These are phyloP conservation scores for Tor tambroides DNA, from an alignment of 2,113 vertebrate species.

Conservation along the genomic window DNA sequence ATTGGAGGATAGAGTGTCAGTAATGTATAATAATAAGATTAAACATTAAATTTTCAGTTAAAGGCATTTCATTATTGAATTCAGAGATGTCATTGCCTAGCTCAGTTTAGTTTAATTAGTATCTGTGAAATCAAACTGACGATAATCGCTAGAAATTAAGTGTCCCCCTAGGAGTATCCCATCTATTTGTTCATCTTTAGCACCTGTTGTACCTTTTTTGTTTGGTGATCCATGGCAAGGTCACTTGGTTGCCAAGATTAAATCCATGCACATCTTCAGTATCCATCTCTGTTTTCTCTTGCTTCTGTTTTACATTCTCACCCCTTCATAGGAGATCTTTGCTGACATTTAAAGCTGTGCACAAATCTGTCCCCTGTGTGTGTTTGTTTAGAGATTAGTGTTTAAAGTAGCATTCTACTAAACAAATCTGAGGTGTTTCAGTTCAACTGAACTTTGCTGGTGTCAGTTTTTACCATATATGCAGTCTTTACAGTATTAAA, in stretches of 20 bases:
- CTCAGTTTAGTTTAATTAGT: too few relatives aligned
- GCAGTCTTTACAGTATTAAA: neutral
- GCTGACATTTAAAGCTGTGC: slow-evolving; percentile 34
- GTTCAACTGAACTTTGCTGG: neutral
- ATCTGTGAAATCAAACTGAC: too few relatives aligned
- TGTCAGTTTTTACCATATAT: neutral
- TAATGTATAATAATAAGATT: too few relatives aligned
- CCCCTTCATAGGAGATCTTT: neutral
- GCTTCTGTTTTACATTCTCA: slow-evolving; percentile 10
- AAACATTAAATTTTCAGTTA: too few relatives aligned
- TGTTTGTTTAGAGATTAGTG: too few relatives aligned
- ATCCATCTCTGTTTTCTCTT: neutral
- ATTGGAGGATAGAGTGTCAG: too few relatives aligned
- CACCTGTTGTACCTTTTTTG: slow-evolving; percentile 23
- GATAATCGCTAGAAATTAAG: too few relatives aligned
- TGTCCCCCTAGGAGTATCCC: too few relatives aligned
- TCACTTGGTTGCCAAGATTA: slow-evolving; percentile 14
- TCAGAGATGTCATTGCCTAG: too few relatives aligned
- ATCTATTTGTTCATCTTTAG: slow-evolving; percentile 34
- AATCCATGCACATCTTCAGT: neutral
- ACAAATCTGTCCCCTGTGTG: slow-evolving; percentile 7
- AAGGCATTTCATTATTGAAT: too few relatives aligned
- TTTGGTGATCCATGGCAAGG: slow-evolving; percentile 2
- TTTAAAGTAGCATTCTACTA: neutral
- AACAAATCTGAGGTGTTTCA: neutral